Evolutionary conservation across 2,113 vertebrate genomes (phyloP).

Genomic region (Leuciscus idus): DNA sequence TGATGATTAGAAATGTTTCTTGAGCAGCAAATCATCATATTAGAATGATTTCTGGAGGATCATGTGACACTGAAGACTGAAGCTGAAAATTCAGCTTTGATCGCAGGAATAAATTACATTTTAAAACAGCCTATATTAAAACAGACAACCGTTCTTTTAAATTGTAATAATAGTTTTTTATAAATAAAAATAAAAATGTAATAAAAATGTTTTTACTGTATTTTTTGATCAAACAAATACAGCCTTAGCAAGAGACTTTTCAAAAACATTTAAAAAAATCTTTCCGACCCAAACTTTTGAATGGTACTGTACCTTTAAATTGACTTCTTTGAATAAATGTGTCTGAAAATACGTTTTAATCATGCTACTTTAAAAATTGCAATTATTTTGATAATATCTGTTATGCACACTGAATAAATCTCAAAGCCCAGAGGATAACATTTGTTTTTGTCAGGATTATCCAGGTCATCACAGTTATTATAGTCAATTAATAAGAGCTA

Average conservation of each 20-base stretch:
- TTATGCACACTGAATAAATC: background rate
- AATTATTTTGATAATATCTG: background rate
- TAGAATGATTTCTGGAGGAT: background rate
- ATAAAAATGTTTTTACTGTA: background rate
- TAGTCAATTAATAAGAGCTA: background rate
- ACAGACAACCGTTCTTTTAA: background rate
- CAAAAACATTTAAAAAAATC: background rate
- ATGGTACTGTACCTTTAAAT: background rate
- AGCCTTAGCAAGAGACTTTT: background rate
- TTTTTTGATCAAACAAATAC: background rate
- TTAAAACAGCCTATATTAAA: background rate
- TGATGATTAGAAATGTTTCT: background rate
- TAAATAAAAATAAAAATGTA: no score
- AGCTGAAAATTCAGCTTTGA: background rate
- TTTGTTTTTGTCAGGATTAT: background rate
- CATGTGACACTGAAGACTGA: background rate
- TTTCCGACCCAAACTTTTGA: background rate
- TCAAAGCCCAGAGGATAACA: background rate
- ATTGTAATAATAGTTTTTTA: background rate
- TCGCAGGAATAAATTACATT: background rate
- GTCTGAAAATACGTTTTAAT: background rate
- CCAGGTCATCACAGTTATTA: background rate
- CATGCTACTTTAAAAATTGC: background rate
- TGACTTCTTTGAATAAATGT: no score
- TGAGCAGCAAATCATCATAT: background rate